phyloP scores from a whole-genome alignment of 1,140 invertebrate genomes.

The Lutraria rhynchaena region DNA sequence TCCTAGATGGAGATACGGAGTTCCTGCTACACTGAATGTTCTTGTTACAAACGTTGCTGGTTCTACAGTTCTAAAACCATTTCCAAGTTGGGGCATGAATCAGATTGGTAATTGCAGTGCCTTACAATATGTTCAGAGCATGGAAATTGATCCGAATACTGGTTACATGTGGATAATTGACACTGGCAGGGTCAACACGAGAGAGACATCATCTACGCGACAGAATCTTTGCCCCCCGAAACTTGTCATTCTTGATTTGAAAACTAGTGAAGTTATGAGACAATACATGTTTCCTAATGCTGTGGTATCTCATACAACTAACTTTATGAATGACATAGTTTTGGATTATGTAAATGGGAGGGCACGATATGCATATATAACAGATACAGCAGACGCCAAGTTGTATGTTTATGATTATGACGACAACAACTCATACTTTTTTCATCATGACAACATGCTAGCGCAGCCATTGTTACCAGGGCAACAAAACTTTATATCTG shows the following conservation, averaged over 20 bases:
- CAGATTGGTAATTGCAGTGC: slow-evolving; percentile 64
- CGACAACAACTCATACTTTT: slow-evolving; percentile 50
- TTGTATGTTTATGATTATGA: slow-evolving; percentile 61
- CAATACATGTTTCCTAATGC: slow-evolving; percentile 57
- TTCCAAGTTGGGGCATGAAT: slow-evolving; percentile 65
- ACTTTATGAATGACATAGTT: slow-evolving; percentile 72
- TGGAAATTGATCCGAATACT: slow-evolving; percentile 73
- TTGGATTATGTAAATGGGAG: slow-evolving; percentile 64
- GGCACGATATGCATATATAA: slow-evolving; percentile 68
- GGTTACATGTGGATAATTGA: slow-evolving; percentile 72
- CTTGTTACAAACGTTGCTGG: slow-evolving; percentile 15
- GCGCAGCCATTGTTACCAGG: slow-evolving; percentile 23
- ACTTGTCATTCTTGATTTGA: slow-evolving; percentile 63
- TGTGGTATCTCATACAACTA: slow-evolving; percentile 58
- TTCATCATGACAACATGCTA: slow-evolving; percentile 61
- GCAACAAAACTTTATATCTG: slow-evolving; percentile 9
- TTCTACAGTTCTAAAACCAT: slow-evolving; percentile 58
- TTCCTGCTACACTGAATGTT: slow-evolving; percentile 63
- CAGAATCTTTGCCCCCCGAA: slow-evolving; percentile 65
- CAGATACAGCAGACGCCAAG: slow-evolving; percentile 59
- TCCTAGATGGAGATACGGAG: slow-evolving; percentile 67
- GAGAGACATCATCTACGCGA: not conserved
- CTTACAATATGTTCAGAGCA: slow-evolving; percentile 72
- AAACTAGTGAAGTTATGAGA: slow-evolving; percentile 31
- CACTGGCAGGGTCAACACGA: slow-evolving; percentile 57